Evolutionary conservation across 2,113 vertebrate genomes (phyloP).

Genomic region (human): DNA sequence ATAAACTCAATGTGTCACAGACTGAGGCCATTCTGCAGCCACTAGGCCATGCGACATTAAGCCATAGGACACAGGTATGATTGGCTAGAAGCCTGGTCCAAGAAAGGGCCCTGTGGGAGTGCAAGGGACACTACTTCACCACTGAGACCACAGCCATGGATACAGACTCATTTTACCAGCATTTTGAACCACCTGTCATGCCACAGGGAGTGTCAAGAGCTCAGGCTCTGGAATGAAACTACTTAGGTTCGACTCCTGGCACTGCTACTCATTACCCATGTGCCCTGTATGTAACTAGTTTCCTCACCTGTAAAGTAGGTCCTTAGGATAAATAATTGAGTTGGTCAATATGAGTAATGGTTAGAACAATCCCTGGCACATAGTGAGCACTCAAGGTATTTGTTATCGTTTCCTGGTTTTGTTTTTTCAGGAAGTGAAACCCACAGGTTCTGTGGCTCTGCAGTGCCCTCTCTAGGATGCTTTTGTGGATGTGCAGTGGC

Average conservation of each 20-base stretch:
- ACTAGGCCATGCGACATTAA: background rate
- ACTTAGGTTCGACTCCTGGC: background rate
- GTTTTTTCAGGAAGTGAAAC: background rate
- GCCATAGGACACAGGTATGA: background rate
- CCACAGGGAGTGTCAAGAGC: too few relatives aligned
- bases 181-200: background rate
- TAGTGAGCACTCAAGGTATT: background rate
- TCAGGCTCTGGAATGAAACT: background rate
- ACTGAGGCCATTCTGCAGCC: background rate
- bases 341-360: background rate
- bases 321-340: background rate
- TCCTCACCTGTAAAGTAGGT: background rate
- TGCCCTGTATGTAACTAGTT: background rate
- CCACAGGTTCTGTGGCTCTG: background rate
- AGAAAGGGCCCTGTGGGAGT: background rate
- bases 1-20: background rate
- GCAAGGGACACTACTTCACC: fast-evolving
- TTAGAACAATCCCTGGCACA: background rate
- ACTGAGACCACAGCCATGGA: background rate
- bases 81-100: background rate
- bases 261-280: background rate
- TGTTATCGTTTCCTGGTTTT: background rate
- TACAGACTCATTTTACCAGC: background rate
- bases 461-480: background rate
- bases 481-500: background rate